These are phyloP conservation scores for Amphimallon solstitiale DNA, from an alignment of 2,888 invertebrate species.

Conservation along the genomic window DNA sequence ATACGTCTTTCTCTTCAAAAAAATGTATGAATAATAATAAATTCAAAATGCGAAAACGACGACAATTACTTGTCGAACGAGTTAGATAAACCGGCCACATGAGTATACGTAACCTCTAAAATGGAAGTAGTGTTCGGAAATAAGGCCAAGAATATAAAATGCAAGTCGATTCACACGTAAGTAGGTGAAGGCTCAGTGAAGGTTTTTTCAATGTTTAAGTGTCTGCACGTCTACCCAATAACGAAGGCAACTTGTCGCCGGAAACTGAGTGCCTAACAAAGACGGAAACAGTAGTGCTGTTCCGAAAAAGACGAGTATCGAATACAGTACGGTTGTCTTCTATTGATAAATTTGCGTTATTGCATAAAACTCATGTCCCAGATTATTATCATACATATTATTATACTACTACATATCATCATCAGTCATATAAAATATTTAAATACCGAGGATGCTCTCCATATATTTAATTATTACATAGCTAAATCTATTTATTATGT, in stretches of 20 bases:
- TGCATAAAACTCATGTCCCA: constrained; percentile 47
- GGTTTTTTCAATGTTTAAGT: constrained; percentile 50
- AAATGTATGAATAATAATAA: too few species aligned
- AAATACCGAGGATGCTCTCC: background rate
- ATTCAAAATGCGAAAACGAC: background rate
- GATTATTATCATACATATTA: constrained; percentile 47
- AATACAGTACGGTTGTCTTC: background rate
- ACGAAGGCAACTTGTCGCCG: constrained; percentile 13
- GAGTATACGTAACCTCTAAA: constrained; percentile 34
- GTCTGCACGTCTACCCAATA: constrained; percentile 18
- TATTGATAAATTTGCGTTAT: constrained; percentile 24
- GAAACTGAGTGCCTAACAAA: constrained; percentile 12
- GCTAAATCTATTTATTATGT: constrained; percentile 12
- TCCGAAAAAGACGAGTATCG: constrained; percentile 15
- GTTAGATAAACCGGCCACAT: constrained; percentile 1
- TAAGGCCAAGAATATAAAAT: constrained; percentile 62
- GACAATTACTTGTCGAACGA: background rate
- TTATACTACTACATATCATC: too few species aligned
- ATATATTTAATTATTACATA: background rate
- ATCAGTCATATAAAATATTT: constrained; percentile 1
- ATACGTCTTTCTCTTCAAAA: too few species aligned
- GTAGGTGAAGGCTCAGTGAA: constrained; percentile 62
- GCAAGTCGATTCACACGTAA: constrained; percentile 59
- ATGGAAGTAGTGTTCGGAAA: constrained; percentile 46
- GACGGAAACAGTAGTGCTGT: constrained; percentile 24